Evolutionary conservation across 2,113 vertebrate species (phyloP), one percentile per base, ranked within the genome.

Genomic region (Cichladusa arquata): DNA sequence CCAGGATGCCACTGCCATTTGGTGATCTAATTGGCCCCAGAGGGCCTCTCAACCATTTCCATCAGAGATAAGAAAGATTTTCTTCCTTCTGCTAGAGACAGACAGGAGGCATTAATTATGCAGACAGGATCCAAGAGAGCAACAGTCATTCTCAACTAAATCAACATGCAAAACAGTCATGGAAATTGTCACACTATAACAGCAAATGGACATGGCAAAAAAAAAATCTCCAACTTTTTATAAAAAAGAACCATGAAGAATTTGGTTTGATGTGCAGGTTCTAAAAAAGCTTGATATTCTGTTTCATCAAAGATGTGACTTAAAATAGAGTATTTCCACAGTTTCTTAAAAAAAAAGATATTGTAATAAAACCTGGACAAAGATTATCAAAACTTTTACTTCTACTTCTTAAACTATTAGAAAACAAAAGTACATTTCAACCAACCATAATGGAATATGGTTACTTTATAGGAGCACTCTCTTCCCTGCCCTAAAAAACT

Each of bases 11-110:
- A 83, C 74, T 93, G 71, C 69, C 93, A 95, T 92, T 93, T 96
- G 92, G 58, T 94, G 79, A 97, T 94, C 81, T 95, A 93, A 95
- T 95, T 95, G 72, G 86, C 78, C 94, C 93, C 92, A 83, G 40
- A 91, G 91, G 90, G 73, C 57, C 81, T 87, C 78, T 96, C 96
- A 86, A 74, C 50, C 53, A 54, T 90, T 96, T 92, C 86, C 61
- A 94, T 92, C 93, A 93, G 88, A 96, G 86, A 73, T 33, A 92
- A 70, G 66, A 95, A 93, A 89, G 31, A 73, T 92, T 76, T 82
- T 62, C 34, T 96, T 73, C 81, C 73, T 95, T 93, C 91, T 86
- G 85, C 92, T 85, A 82, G 65, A 93, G 78, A 94, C 47, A 86
- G 85, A 92, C 72, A 81, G 73, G 31, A 78, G 51, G 24, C n/a